Conservation (phyloP, 2,113 vertebrate species). For the Naja naja region DNA sequence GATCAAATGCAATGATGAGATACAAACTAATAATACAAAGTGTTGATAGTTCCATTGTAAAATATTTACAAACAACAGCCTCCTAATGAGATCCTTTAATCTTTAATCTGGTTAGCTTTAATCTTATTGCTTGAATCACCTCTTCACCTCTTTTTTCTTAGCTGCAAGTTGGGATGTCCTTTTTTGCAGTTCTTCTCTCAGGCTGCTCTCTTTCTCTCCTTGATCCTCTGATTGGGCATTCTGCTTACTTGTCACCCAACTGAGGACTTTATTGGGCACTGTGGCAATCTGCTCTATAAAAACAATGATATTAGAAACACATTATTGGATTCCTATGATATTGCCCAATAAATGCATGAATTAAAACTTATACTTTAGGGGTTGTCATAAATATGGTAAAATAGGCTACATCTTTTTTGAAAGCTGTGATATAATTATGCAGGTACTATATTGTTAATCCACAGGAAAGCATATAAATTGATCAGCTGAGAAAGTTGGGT, state of each 20-base stretch:
- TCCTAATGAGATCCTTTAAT: background rate
- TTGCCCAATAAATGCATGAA: background rate
- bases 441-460: background rate
- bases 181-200: constrained; percentile 64
- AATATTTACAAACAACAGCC: background rate
- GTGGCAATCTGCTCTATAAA: constrained; percentile 64
- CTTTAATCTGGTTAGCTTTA: background rate
- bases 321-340: background rate
- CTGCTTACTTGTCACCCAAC: constrained; percentile 43
- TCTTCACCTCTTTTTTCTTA: constrained; percentile 75
- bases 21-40: background rate
- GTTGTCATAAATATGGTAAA: background rate
- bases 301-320: constrained; percentile 60
- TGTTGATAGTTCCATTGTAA: background rate
- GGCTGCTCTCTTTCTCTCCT: constrained; percentile 35
- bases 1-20: background rate
- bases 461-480: background rate
- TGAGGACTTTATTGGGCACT: constrained; percentile 52
- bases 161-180: constrained; percentile 60
- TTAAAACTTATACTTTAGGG: background rate
- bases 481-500: background rate
- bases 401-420: background rate
- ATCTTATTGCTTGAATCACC: background rate
- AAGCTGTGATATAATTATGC: background rate
- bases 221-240: background rate